Percentiles rank a stretch among this genome's conserved stretches.
phyloP scores from a whole-genome alignment of 2,113 vertebrate genomes.

The Malurus elegans region DNA sequence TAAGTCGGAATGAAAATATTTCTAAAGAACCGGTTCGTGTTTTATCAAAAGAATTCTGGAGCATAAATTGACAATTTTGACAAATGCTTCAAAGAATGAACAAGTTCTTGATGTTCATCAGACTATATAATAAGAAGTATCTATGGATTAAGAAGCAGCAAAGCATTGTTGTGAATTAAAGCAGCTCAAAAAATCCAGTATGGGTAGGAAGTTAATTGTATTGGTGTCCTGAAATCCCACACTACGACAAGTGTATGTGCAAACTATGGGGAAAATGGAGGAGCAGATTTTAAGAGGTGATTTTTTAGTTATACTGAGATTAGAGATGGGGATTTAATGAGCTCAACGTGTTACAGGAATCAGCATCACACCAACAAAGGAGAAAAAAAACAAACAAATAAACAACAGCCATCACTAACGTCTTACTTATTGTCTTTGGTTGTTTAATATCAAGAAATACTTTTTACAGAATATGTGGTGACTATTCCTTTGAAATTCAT shows the following conservation, averaged over 20 bases:
- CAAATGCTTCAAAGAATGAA: neutral
- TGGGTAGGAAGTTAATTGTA: neutral
- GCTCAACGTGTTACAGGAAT: neutral
- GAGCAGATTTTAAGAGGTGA: neutral
- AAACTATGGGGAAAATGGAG: neutral
- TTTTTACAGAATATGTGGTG: constrained; percentile 50
- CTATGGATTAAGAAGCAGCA: neutral
- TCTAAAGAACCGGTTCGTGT: neutral
- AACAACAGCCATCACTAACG: constrained; percentile 22
- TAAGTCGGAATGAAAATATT: neutral
- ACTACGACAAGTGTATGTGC: neutral
- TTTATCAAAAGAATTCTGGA: neutral
- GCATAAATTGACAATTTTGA: neutral
- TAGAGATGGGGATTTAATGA: neutral
- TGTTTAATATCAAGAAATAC: constrained; percentile 64
- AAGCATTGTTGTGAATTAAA: neutral
- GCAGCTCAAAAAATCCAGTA: neutral
- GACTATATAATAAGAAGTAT: neutral
- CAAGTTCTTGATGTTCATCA: neutral
- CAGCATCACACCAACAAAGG: neutral
- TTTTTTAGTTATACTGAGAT: neutral
- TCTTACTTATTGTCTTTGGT: constrained; percentile 55
- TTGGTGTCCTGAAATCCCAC: neutral
- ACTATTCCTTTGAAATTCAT: constrained; percentile 2
- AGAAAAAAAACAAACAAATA: neutral